Evolutionary conservation across 2,113 vertebrate species (phyloP).

Genomic region (Paracanthobrama guichenoti): DNA sequence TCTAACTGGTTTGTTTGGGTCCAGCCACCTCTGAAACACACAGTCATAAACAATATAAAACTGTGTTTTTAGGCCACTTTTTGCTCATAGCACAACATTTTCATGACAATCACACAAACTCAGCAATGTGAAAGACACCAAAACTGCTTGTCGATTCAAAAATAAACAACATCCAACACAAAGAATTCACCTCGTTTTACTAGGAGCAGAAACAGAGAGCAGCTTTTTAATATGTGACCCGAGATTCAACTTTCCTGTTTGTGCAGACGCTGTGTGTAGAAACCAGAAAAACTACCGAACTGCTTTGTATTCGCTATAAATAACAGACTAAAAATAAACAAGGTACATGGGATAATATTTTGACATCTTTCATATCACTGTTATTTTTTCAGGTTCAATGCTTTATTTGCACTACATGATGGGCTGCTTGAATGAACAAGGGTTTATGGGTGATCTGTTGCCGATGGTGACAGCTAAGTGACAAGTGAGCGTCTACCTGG

Average conservation of each 20-base stretch:
- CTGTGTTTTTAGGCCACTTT: background rate
- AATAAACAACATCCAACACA: background rate
- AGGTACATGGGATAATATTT: background rate
- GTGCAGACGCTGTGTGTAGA: slow-evolving; percentile 13
- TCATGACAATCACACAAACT: background rate
- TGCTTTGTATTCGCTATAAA: slow-evolving; percentile 12
- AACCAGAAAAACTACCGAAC: background rate
- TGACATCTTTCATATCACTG: background rate
- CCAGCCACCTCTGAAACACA: slow-evolving; percentile 89
- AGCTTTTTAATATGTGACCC: slow-evolving; percentile 29
- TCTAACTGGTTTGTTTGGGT: slow-evolving; percentile 96
- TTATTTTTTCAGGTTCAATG: background rate
- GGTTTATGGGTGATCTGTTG: background rate
- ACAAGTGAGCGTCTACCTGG: slow-evolving; percentile 77
- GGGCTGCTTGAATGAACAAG: background rate
- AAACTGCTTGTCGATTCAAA: background rate
- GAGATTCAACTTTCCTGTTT: slow-evolving; percentile 29
- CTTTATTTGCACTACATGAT: background rate
- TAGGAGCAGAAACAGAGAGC: background rate
- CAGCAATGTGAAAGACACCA: background rate
- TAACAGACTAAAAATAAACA: background rate
- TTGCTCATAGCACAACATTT: background rate
- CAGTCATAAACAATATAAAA: background rate
- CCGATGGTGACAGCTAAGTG: background rate
- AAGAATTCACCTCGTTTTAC: slow-evolving; percentile 11